phyloP scores from a whole-genome alignment of 2,797 vertebrate species.

The Cephalopachus bancanus region DNA sequence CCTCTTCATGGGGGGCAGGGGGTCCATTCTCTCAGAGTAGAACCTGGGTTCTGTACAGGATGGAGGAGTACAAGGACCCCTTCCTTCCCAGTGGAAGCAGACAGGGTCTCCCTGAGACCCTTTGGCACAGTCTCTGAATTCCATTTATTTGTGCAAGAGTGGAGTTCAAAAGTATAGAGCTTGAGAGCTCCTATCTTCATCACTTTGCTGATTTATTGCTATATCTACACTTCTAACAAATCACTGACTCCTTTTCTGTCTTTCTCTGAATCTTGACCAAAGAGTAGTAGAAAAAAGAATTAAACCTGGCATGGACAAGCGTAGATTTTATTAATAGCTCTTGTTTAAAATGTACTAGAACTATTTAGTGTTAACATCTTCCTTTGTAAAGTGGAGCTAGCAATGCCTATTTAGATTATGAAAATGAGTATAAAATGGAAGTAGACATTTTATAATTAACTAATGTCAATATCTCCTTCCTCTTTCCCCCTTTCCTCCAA shows the following conservation, averaged over 20 bases:
- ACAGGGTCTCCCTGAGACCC: background rate
- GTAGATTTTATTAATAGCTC: background rate
- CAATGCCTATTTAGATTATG: background rate
- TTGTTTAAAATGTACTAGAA: background rate
- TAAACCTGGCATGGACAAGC: background rate
- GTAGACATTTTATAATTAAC: background rate
- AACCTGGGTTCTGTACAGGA: background rate
- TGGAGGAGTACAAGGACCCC: too few species aligned
- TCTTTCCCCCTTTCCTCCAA: background rate
- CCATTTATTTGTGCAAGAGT: background rate
- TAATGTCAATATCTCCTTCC: background rate
- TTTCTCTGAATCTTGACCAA: background rate
- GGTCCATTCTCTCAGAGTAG: background rate
- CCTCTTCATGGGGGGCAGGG: accelerated
- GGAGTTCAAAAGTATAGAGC: background rate
- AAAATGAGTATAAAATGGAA: background rate
- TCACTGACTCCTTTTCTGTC: background rate
- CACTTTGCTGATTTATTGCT: background rate
- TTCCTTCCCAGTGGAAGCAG: background rate
- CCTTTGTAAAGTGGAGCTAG: background rate
- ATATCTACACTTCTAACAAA: background rate
- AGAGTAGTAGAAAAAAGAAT: background rate
- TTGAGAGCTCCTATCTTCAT: background rate
- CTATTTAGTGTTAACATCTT: background rate
- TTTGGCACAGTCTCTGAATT: background rate